Base-by-base conservation (phyloP, 2,888 invertebrate species). In the Lasioglossum oenotherae region DNA sequence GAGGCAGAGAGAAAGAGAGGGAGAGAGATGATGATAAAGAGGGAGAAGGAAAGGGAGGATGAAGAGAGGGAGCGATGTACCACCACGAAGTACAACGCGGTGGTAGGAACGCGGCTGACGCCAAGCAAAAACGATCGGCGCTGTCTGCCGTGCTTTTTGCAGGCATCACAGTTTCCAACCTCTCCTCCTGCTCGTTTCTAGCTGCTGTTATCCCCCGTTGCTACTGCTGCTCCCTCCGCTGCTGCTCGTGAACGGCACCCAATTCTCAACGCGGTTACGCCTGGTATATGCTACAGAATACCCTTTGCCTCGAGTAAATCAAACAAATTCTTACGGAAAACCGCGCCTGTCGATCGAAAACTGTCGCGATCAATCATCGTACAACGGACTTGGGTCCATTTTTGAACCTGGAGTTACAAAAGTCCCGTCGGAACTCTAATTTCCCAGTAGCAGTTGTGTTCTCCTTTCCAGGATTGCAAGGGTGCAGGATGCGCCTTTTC, bases 81-180 rank as follows among this genome's bases (percentile, higher is more conserved):
- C 92, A 91, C 86, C 84, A 92, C 95, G 95, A 95, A 95, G 93
- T 92, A 92, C 91, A 91, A 91, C 95, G 95, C 90, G 91, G 93
- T 92, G 92, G 92, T 92, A 92, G 93, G 92, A 92, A 92, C 92
- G 93, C 94, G 94, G 95, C 94, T 94, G 95, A 94, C 94, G 94
- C 94, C 92, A 92, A 92, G 94, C 95, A 95, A 95, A 95, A 95
- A 95, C 94, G 92, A 93, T 94, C 94, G 94, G 93, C 94, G 95
- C 95, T 95, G 95, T 95, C 95, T 95, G 95, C 94, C 94, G 94
- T 93, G 95, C 94, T 95, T 95, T 95, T 95, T 95, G 95, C 93
- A 92, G 92, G 92, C 94, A 93, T 93, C 94, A 92, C 94, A 94
- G 94, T 94, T 94, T 94, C 94, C 94, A 94, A 94, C 94, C 93